Conservation (phyloP, 1,140 invertebrate genomes). For the Ptiloglossa arizonensis region DNA sequence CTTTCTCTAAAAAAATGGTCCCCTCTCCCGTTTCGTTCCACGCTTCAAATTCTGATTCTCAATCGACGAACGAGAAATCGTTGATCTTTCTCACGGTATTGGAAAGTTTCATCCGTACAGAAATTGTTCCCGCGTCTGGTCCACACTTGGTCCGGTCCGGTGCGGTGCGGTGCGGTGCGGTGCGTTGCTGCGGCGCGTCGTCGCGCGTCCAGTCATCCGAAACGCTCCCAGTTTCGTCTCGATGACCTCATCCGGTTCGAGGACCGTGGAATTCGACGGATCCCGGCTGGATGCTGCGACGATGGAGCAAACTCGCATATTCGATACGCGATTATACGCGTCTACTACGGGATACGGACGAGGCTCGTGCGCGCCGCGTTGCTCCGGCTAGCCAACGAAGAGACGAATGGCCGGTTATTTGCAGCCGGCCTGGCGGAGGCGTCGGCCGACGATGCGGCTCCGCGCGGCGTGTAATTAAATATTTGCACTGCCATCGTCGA, state of each 20-base stretch:
- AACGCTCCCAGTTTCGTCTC: not conserved
- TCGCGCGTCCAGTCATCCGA: not conserved
- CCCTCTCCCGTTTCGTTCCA: too few relatives aligned
- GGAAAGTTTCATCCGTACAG: too few relatives aligned
- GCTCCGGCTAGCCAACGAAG: not conserved
- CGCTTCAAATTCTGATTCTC: too few relatives aligned
- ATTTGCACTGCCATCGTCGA: constrained; percentile 62
- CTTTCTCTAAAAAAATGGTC: too few relatives aligned
- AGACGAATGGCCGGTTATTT: constrained; percentile 37
- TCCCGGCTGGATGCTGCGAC: not conserved
- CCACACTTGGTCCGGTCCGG: too few relatives aligned
- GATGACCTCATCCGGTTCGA: not conserved
- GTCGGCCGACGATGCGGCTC: constrained; percentile 32
- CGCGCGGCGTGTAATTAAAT: constrained; percentile 64
- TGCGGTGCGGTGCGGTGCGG: too few relatives aligned
- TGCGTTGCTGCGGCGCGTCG: too few relatives aligned
- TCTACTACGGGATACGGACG: not conserved
- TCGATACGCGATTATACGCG: constrained; percentile 58
- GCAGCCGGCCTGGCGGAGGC: constrained; percentile 20
- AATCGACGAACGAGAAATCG: too few relatives aligned
- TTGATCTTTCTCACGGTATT: too few relatives aligned
- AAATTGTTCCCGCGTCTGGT: too few relatives aligned
- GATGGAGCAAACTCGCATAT: constrained; percentile 55
- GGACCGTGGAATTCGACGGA: not conserved
- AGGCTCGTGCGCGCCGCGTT: not conserved